Conservation (phyloP, 2,797 vertebrate species). For the Chaetodon trifasciatus region DNA sequence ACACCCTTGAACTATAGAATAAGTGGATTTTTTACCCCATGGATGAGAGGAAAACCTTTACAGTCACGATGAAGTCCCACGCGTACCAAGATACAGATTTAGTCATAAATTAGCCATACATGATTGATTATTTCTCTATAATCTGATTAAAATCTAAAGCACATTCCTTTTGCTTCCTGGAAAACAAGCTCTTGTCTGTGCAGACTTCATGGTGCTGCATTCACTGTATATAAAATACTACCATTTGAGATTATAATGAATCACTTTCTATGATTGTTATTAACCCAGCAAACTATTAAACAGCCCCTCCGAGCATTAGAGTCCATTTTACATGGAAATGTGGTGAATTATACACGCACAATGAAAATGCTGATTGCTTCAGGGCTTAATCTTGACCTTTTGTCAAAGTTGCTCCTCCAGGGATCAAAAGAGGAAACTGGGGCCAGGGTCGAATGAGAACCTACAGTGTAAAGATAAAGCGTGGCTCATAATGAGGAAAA, state of each 20-base stretch:
- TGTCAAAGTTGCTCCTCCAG: background rate
- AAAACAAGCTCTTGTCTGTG: conserved; percentile 36
- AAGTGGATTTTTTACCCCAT: conserved; percentile 24
- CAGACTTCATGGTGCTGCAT: conserved; percentile 5
- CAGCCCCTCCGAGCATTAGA: background rate
- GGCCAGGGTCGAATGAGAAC: background rate
- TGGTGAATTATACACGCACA: conserved; percentile 9
- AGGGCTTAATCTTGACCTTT: conserved; percentile 32
- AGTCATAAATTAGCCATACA: conserved; percentile 23
- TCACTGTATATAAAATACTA: conserved; percentile 10
- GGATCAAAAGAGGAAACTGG: conserved; percentile 16
- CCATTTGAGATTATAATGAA: conserved; percentile 29
- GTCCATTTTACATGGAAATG: conserved; percentile 22
- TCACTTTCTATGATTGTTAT: conserved; percentile 36
- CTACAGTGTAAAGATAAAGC: conserved; percentile 7
- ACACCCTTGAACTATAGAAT: conserved; percentile 52
- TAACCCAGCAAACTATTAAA: conserved; percentile 15
- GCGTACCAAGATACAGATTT: conserved; percentile 5
- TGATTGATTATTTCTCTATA: conserved; percentile 34
- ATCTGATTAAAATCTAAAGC: conserved; percentile 30
- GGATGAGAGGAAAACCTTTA: conserved; percentile 24
- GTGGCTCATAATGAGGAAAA: background rate
- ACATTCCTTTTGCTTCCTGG: conserved; percentile 43
- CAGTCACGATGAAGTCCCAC: conserved; percentile 4
- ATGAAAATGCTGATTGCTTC: conserved; percentile 14